Base-by-base conservation (phyloP, 2,797 vertebrate genomes). In the Cyprinella venusta region DNA sequence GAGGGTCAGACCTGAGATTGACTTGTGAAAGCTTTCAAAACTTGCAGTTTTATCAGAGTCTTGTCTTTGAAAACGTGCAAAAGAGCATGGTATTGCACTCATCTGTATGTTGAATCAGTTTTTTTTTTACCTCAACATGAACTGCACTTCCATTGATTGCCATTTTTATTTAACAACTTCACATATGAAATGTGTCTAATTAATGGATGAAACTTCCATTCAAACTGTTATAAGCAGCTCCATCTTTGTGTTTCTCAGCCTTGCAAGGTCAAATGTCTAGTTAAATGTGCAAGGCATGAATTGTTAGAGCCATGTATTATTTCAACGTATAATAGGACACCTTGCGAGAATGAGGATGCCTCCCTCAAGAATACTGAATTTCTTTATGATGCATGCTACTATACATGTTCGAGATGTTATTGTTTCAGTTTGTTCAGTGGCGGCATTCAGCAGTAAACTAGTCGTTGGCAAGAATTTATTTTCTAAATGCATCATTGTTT, bases 171-270 rank as follows among this genome's bases (percentile, higher is more conserved):
- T 59, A 61, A 76, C 42, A 71, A 72, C 24, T 82, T 83, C 85
- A 80, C 40, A 48, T 67, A 69, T 85, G 74, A 88, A 83, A 86
- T 85, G 68, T 90, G 76, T 83, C 71, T 78, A 82, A 80, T 89
- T 81, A 76, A 79, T 82, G 86, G 86, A 88, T 86, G 72, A 76
- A 79, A 30, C 21, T 56, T 61, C 61, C 65, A 81, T 26, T 50
- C 65, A 65, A 76, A 68, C 74, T 84, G 71, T 85, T 79, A 81
- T 64, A 83, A 63, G 67, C 40, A 76, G 67, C 86, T 83, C 80
- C 12, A n/a, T 42, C 56, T 76, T 50, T 12, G 33, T 48, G 79
- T 63, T 84, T 52, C 36, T 78, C 65, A 52, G 79, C 45, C 42
- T 80, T 83, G 70, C 74, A 84, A 88, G 78, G 87, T 87, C 40